These are phyloP conservation scores for Miniopterus natalensis DNA, from an alignment of 2,113 vertebrate species.

Conservation along the genomic window DNA sequence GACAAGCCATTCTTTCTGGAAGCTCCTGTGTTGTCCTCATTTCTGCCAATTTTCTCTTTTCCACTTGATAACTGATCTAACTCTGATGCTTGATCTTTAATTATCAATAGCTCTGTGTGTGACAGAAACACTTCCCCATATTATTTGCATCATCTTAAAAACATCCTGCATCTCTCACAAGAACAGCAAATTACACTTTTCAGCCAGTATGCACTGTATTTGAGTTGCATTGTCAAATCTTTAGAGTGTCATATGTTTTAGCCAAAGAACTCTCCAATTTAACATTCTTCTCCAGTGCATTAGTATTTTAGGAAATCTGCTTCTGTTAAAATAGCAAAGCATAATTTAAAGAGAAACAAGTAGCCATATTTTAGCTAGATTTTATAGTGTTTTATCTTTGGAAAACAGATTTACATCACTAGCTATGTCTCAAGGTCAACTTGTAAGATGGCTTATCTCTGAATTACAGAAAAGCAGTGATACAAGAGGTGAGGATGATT, in stretches of 20 bases:
- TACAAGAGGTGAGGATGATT: not conserved
- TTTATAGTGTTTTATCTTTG: not conserved
- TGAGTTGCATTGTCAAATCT: not conserved
- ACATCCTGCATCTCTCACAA: constrained; percentile 13
- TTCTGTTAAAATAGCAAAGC: constrained; percentile 16
- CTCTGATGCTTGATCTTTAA: not conserved
- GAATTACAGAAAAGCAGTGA: not conserved
- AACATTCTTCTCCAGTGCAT: not conserved
- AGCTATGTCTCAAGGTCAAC: not conserved
- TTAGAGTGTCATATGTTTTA: not conserved
- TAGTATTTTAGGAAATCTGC: not conserved
- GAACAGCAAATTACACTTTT: constrained; percentile 24
- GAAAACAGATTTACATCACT: not conserved
- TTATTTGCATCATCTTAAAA: constrained; percentile 9
- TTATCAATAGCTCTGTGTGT: not conserved
- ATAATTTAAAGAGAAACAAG: constrained; percentile 11
- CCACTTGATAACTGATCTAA: not conserved
- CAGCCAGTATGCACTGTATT: not conserved
- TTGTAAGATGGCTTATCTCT: not conserved
- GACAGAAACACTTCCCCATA: not conserved
- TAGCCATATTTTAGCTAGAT: not conserved
- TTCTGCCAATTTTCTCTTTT: constrained; percentile 11
- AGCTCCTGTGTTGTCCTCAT: not conserved
- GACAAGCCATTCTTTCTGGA: not conserved
- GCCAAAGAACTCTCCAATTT: not conserved